Evolutionary conservation across 2,797 vertebrate species (phyloP), one percentile per base, ranked within the genome.

Genomic region (Lates japonicus): DNA sequence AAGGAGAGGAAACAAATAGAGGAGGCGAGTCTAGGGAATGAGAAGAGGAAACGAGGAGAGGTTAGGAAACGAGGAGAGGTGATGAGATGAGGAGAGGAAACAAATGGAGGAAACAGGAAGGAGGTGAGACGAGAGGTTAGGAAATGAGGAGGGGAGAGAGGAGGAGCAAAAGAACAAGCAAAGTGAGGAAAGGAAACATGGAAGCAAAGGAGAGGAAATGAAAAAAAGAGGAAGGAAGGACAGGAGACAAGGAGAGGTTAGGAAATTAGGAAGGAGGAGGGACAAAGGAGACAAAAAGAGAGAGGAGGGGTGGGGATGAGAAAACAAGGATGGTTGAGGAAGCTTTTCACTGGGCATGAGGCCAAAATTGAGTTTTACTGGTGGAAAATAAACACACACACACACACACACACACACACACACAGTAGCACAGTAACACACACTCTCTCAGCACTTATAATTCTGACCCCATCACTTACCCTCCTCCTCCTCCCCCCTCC

Each of bases 301-400:
- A n/a, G 35, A 14, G 1, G 37, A 33, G 33, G 20, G 55, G 12
- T 25, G 62, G 63, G 33, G 65, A 51, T 6, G 42, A 78, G 49
- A 68, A 73, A 74, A 74, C 44, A 58, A 64, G 33, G 29, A 22
- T 1, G 61, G 63, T 4, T 35, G 60, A 66, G n/a, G 55, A 65
- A 72, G 70, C 58, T 74, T 73, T 59, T 82, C 80, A 73, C 60
- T 58, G 76, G 87, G 82, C 85, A 63, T 90, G 87, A 90, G 87
- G 88, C 85, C 74, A 84, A 80, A 85, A 71, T 13, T 76, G 67
- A 73, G 73, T 83, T 67, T 64, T 78, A 69, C 64, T 71, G 55
- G 62, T 52, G 41, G 59, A 66, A 31, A 52, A 74, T 19, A 65
- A 20, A 69, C 37, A 65, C 49, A 68, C 60, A 59, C 33, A 54